These are phyloP conservation scores for Anomalospiza imberbis DNA, from an alignment of 2,797 vertebrate genomes.

Conservation along the genomic window DNA sequence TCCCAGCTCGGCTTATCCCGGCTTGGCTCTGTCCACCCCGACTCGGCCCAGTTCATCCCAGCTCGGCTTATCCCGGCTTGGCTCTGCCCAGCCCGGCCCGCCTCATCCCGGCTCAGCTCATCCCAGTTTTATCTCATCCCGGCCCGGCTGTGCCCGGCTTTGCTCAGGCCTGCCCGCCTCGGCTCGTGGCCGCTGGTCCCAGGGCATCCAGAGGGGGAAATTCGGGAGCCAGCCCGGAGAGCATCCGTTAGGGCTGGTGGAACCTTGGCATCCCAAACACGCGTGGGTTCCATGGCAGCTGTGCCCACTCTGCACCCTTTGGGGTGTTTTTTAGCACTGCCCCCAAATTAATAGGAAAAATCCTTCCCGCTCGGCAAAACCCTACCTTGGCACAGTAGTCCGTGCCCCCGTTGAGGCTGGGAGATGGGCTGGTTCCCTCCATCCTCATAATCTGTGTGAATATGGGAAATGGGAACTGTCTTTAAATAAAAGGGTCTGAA, in stretches of 20 bases:
- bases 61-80: neutral
- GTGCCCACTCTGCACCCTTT: neutral
- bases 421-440: neutral
- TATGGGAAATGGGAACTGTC: neutral
- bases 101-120: too few species aligned
- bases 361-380: rapidly evolving
- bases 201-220: neutral
- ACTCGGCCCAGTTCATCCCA: neutral
- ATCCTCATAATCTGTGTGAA: neutral
- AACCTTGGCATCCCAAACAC: neutral
- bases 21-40: neutral
- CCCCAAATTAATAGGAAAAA: neutral
- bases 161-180: neutral
- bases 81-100: too few species aligned
- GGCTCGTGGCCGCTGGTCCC: rapidly evolving
- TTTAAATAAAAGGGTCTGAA: neutral
- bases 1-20: too few species aligned
- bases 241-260: neutral
- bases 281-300: rapidly evolving
- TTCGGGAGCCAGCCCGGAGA: neutral
- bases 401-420: neutral
- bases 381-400: neutral
- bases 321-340: rapidly evolving
- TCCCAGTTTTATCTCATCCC: neutral
- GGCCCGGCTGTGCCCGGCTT: neutral